A percentile compares a stretch with the other conserved stretches of the same genome.
phyloP scores from a whole-genome alignment of 35 echinoderm and acorn worm species.

The Ophioderma brevispina region DNA sequence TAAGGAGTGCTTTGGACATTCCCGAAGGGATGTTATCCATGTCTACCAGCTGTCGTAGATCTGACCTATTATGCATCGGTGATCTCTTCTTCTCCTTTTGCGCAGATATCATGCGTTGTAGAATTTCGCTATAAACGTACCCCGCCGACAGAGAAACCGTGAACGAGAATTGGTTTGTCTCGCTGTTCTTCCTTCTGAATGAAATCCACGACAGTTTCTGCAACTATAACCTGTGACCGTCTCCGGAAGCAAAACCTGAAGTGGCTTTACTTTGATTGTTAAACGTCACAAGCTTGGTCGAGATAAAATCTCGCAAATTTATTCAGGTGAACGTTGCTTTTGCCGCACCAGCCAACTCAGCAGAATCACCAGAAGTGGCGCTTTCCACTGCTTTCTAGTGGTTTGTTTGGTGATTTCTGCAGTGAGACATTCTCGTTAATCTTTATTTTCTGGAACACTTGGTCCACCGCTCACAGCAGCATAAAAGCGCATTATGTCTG shows the following conservation, averaged over 20 bases:
- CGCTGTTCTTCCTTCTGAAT: conserved; percentile 56
- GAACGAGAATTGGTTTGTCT: conserved; percentile 68
- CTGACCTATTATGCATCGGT: conserved; percentile 57
- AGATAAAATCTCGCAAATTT: conserved; percentile 72
- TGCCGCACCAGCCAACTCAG: conserved; percentile 83
- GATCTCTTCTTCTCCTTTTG: conserved; percentile 49
- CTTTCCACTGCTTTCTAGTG: neutral
- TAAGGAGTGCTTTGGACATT: conserved; percentile 61
- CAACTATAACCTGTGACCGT: conserved; percentile 71
- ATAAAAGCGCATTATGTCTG: neutral
- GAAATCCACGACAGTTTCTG: conserved; percentile 74
- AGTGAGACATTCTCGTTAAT: conserved; percentile 51
- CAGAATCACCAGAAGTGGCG: conserved; percentile 79
- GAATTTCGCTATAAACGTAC: conserved; percentile 83
- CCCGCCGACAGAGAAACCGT: conserved; percentile 83
- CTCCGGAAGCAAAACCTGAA: conserved; percentile 63
- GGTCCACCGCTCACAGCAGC: neutral
- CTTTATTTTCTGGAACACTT: conserved; percentile 2
- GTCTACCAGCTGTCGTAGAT: conserved; percentile 78
- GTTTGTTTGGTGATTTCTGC: conserved; percentile 31
- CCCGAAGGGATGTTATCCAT: conserved; percentile 72
- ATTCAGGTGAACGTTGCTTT: conserved; percentile 76
- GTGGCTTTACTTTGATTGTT: conserved; percentile 43
- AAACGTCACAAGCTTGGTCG: conserved; percentile 80
- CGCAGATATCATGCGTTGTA: conserved; percentile 61